phyloP scores from a whole-genome alignment of 2,113 vertebrate species.

The Apus apus region DNA sequence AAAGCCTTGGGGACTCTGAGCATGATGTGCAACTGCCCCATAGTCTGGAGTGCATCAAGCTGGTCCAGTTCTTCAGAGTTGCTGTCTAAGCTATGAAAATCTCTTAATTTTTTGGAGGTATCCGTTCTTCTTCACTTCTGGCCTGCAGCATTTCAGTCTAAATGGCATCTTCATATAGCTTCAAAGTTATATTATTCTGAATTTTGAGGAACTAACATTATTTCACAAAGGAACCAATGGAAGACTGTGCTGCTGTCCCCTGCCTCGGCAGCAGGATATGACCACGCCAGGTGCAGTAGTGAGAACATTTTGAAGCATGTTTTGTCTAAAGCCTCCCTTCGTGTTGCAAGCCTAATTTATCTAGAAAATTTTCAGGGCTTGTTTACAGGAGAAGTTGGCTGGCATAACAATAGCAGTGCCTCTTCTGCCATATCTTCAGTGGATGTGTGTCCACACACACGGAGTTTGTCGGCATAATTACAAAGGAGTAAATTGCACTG shows the following conservation, averaged over 20 bases:
- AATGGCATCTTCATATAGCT: background rate
- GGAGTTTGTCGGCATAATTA: background rate
- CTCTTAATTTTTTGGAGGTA: background rate
- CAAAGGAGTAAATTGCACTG: background rate
- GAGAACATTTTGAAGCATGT: background rate
- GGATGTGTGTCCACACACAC: accelerated
- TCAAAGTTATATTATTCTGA: background rate
- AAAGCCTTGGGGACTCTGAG: background rate
- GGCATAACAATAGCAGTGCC: background rate
- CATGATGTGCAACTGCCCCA: accelerated
- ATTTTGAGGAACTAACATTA: background rate
- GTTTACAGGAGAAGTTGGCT: background rate
- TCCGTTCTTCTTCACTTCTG: background rate
- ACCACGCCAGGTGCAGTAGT: background rate
- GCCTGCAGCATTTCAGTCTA: background rate
- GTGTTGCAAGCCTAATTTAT: background rate
- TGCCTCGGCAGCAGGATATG: background rate
- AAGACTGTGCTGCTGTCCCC: background rate
- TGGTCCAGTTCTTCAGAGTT: background rate
- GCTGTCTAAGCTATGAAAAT: background rate
- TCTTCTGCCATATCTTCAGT: background rate
- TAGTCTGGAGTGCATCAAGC: background rate
- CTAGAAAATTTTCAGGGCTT: background rate
- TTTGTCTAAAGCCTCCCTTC: background rate
- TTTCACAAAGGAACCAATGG: background rate